Evolutionary conservation across 2,888 invertebrate genomes (phyloP), one percentile per base, ranked within the genome.

Genomic region (Platynereis dumerilii): DNA sequence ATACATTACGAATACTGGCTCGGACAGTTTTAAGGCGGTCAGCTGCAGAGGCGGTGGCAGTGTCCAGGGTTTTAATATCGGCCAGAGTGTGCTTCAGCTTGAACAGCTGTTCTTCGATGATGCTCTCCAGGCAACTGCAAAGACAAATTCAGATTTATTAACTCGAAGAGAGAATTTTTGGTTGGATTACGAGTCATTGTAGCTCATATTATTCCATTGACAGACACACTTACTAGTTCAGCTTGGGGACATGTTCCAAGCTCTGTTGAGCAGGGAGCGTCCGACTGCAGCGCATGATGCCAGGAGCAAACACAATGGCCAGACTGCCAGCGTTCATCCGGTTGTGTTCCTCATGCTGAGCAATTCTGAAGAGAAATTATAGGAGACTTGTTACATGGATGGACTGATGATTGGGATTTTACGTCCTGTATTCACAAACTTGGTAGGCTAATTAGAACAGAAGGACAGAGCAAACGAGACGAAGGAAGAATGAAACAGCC

Each of bases 241-340:
- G 94, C 59, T 92, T 89, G 75, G 92, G 90, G 78, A 96, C 94
- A 85, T 96, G 94, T 78, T 91, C 91, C 72, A 96, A 87, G 79
- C 94, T 92, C 83, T 93, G 94, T 85, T 96, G 95, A 60, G 95
- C 96, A 55, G 93, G 93, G 74, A 94, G 89, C 69, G 90, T 86
- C 83, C 93, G 91, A 85, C 92, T 92, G 71, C 94, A 93, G 76
- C 95, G 88, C 72, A 96, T 87, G 68, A 96, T 92, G 85, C 96
- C 96, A 57, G 96, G 96, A 53, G 95, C 95, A 86, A 96, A 96
- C 71, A 96, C 94, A 74, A 96, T 94, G 60, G 96, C 94, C 73
- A 96, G 85, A 60, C 93, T 92, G 79, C 92, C 92, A 0, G 94
- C 89, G 64, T 92, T 92, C 96, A 96, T 96, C 73, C 93, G 87